Evolutionary conservation across 2,888 invertebrate genomes (phyloP).

Genomic region (Theodoxus fluviatilis): DNA sequence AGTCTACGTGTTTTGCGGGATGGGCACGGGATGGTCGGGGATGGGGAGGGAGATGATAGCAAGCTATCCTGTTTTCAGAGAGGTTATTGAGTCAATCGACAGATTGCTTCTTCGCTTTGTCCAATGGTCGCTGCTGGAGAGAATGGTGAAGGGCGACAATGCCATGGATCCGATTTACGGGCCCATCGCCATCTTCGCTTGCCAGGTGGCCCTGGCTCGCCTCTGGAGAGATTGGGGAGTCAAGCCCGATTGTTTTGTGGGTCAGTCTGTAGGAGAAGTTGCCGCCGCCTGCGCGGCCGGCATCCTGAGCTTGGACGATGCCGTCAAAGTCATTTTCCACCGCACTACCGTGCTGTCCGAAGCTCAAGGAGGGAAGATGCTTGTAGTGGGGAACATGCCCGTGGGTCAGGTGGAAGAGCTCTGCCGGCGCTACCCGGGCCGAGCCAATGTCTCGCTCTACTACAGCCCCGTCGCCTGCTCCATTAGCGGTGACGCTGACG

Average conservation of each 20-base stretch:
- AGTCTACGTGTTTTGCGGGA: slow-evolving; percentile 32
- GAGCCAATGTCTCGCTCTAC: slow-evolving; percentile 22
- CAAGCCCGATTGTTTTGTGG: slow-evolving; percentile 35
- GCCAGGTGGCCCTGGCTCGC: slow-evolving; percentile 37
- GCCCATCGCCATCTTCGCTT: slow-evolving; percentile 41
- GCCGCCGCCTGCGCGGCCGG: slow-evolving; percentile 42
- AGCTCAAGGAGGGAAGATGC: slow-evolving; percentile 43
- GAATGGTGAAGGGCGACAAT: slow-evolving; percentile 27
- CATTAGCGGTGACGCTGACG: slow-evolving; percentile 16
- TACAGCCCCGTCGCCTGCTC: slow-evolving; percentile 23
- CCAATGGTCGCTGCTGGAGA: slow-evolving; percentile 28
- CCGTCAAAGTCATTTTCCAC: slow-evolving; percentile 40
- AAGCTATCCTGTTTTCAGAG: slow-evolving; percentile 24
- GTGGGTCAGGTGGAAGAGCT: too few relatives aligned
- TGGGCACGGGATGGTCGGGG: slow-evolving; percentile 34
- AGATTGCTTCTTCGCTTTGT: slow-evolving; percentile 11
- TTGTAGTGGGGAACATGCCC: slow-evolving; percentile 38
- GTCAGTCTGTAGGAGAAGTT: slow-evolving; percentile 47
- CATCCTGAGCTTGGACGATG: slow-evolving; percentile 32
- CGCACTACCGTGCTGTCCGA: slow-evolving; percentile 35
- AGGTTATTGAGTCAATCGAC: slow-evolving; percentile 26
- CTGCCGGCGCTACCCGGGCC: too few relatives aligned
- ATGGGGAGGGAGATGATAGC: slow-evolving; percentile 30
- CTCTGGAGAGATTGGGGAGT: slow-evolving; percentile 41
- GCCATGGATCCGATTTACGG: slow-evolving; percentile 33